A percentile compares a stretch with the other conserved stretches of the same genome.
Evolutionary conservation across 2,797 vertebrate species (phyloP).

Genomic region (Microctenopoma lineatum): DNA sequence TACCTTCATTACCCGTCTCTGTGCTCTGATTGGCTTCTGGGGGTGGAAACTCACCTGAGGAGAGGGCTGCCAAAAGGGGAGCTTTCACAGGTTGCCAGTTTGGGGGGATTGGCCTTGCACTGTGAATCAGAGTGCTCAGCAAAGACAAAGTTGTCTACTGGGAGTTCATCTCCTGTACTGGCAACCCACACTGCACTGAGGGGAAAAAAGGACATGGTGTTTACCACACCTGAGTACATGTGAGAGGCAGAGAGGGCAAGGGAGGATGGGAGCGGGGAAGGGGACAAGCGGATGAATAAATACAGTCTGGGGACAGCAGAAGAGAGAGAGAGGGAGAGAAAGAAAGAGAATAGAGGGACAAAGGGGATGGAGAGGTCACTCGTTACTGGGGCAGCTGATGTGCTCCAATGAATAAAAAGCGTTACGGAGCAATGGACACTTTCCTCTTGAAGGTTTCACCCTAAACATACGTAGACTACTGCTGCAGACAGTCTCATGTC

Average conservation of each 20-base stretch:
- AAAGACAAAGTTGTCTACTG: conserved; percentile 81
- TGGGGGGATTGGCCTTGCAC: conserved; percentile 83
- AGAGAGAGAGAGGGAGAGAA: conserved; percentile 8
- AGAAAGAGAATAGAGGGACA: conserved; percentile 7
- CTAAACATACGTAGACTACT: conserved; percentile 1
- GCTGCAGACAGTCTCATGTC: conserved; percentile 18
- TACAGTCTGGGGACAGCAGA: conserved; percentile 7
- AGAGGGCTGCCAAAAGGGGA: conserved; percentile 87
- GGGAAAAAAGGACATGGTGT: conserved; percentile 88
- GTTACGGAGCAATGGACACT: neutral
- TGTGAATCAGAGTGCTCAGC: conserved; percentile 81
- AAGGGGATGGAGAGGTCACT: conserved; percentile 24
- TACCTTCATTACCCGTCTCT: conserved; percentile 71
- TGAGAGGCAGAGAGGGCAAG: conserved; percentile 35
- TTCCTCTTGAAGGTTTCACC: conserved; percentile 21
- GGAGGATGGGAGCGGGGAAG: neutral
- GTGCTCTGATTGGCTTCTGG: conserved; percentile 63
- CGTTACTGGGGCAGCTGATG: conserved; percentile 6
- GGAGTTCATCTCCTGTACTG: conserved; percentile 87
- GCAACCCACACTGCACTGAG: conserved; percentile 92
- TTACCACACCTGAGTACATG: conserved; percentile 80
- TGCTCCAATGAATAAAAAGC: conserved; percentile 1
- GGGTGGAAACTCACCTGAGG: conserved; percentile 87
- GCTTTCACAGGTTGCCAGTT: conserved; percentile 85
- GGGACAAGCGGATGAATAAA: neutral